Conservation (phyloP, 2,888 invertebrate species). For the Agrenia bidenticulata region DNA sequence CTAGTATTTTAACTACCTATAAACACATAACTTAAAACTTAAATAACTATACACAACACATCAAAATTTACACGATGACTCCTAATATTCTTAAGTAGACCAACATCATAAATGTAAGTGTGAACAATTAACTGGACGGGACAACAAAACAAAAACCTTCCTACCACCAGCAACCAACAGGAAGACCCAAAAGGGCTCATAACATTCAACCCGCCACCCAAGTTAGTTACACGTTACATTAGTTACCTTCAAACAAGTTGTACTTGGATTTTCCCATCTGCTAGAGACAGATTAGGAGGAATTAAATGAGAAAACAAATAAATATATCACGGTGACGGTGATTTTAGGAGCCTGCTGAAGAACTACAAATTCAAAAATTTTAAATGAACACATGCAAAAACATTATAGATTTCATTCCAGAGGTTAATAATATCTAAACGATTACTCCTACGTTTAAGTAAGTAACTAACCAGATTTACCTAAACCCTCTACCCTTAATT, state of each 20-base stretch:
- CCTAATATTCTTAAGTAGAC: too few relatives aligned
- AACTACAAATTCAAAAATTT: conserved; percentile 20
- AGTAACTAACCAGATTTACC: too few relatives aligned
- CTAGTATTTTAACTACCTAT: too few relatives aligned
- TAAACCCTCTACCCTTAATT: background rate
- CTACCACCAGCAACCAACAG: too few relatives aligned
- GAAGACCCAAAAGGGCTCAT: too few relatives aligned
- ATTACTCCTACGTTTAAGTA: background rate
- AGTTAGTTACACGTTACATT: background rate
- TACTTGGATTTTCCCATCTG: conserved; percentile 22
- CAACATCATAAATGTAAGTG: too few relatives aligned
- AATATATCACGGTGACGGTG: conserved; percentile 19
- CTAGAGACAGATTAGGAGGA: conserved; percentile 12
- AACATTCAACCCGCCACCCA: background rate
- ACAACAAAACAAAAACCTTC: too few relatives aligned
- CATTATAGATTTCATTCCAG: background rate
- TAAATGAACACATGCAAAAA: conserved; percentile 3
- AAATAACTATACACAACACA: too few relatives aligned
- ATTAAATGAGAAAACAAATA: conserved; percentile 16
- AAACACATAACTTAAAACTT: too few relatives aligned
- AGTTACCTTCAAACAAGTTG: conserved; percentile 30
- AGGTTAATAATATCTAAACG: background rate
- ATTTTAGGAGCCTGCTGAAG: conserved; percentile 31
- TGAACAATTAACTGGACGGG: too few relatives aligned
- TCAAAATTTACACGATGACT: too few relatives aligned